Conservation (phyloP, 2,888 invertebrate species). For the Tetragonisca angustula region DNA sequence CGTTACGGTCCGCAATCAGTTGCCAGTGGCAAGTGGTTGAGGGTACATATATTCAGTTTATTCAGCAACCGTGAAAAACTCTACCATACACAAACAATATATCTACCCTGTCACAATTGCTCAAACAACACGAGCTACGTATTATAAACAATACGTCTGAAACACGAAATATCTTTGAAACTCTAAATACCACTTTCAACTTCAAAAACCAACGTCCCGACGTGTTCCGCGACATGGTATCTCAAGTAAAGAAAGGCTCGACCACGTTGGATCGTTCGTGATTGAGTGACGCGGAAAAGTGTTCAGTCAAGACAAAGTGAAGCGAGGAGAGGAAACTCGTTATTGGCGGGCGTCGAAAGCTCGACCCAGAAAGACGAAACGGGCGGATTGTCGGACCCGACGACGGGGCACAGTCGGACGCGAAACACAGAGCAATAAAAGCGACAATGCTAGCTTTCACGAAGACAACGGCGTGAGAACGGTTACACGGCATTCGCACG, state of each 20-base stretch:
- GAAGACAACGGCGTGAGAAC: constrained; percentile 53
- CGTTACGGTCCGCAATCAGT: too few species aligned
- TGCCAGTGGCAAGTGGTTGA: too few species aligned
- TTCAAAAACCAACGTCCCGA: background rate
- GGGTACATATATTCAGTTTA: too few species aligned
- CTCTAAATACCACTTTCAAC: background rate
- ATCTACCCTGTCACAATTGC: too few species aligned
- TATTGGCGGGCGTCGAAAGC: background rate
- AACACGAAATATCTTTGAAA: too few species aligned
- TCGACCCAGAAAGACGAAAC: constrained; percentile 47
- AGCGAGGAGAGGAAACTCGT: background rate
- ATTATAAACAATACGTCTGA: too few species aligned
- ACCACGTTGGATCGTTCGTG: background rate
- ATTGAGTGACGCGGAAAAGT: background rate
- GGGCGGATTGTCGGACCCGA: constrained; percentile 32
- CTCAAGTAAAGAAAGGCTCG: background rate
- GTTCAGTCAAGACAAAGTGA: background rate
- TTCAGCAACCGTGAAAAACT: too few species aligned
- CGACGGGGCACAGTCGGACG: constrained; percentile 14
- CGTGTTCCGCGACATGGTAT: background rate
- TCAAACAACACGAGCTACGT: too few species aligned
- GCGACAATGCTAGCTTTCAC: constrained; percentile 55
- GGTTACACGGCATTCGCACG: constrained; percentile 39
- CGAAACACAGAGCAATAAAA: constrained; percentile 37
- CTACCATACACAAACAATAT: too few species aligned